Evolutionary conservation across 2,888 invertebrate species (phyloP).

Genomic region (Horisme vitalbata): DNA sequence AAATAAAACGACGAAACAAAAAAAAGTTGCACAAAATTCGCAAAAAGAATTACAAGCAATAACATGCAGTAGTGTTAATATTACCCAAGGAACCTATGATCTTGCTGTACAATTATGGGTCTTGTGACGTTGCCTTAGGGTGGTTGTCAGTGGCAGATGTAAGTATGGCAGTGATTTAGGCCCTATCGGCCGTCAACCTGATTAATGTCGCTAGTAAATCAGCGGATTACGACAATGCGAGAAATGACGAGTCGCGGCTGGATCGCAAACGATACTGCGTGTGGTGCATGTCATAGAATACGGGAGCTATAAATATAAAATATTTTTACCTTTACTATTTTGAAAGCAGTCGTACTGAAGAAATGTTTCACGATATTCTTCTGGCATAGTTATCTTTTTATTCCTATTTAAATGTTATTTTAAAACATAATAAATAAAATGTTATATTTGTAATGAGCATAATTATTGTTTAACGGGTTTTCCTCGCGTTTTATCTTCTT

Average conservation of each 20-base stretch:
- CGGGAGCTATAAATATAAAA: neutral
- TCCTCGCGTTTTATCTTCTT: too few relatives aligned
- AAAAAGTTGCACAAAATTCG: slow-evolving; percentile 68
- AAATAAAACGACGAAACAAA: slow-evolving; percentile 70
- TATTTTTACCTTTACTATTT: neutral
- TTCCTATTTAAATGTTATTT: too few relatives aligned
- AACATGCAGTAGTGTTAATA: slow-evolving; percentile 78
- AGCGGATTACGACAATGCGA: slow-evolving; percentile 83
- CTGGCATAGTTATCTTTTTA: too few relatives aligned
- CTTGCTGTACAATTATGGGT: slow-evolving; percentile 38
- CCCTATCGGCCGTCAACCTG: slow-evolving; percentile 82
- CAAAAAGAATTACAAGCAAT: slow-evolving; percentile 81
- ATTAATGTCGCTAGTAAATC: slow-evolving; percentile 83
- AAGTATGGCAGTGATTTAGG: slow-evolving; percentile 74
- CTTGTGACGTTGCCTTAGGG: slow-evolving; percentile 49
- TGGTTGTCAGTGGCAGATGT: slow-evolving; percentile 48
- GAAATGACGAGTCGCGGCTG: slow-evolving; percentile 82
- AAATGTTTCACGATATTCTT: too few relatives aligned
- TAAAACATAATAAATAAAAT: too few relatives aligned
- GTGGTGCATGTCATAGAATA: slow-evolving; percentile 37
- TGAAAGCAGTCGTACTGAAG: too few relatives aligned
- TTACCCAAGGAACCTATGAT: slow-evolving; percentile 43
- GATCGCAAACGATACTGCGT: slow-evolving; percentile 65
- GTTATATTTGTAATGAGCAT: too few relatives aligned
- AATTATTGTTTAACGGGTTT: too few relatives aligned